A percentile compares a stretch with the other conserved stretches of the same genome.
These are phyloP conservation scores for Caranx ignobilis DNA, from an alignment of 2,113 vertebrate species.

Conservation along the genomic window DNA sequence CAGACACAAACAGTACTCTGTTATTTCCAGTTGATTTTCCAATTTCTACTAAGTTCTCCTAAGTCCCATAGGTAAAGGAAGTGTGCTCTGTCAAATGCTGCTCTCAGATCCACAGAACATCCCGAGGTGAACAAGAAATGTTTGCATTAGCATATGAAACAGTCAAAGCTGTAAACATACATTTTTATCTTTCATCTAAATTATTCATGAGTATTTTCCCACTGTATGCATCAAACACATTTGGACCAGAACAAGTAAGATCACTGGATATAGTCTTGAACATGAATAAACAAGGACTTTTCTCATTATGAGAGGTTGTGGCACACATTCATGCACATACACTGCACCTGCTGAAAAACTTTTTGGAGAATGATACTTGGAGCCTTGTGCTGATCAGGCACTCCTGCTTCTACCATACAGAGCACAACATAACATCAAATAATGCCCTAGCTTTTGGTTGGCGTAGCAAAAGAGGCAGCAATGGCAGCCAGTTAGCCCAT, in stretches of 20 bases:
- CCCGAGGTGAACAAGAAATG: constrained; percentile 65
- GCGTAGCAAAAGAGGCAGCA: background rate
- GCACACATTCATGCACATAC: background rate
- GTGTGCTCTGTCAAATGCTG: constrained; percentile 57
- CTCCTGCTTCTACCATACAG: constrained; percentile 12
- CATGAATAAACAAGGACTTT: constrained; percentile 59
- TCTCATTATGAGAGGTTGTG: constrained; percentile 25
- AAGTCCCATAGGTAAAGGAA: constrained; percentile 60
- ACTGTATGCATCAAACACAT: constrained; percentile 59
- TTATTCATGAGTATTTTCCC: constrained; percentile 74
- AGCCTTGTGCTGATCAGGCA: background rate
- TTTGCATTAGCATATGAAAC: constrained; percentile 77
- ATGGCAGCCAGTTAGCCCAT: background rate
- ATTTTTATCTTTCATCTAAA: constrained; percentile 77
- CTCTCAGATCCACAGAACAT: constrained; percentile 66
- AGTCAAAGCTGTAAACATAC: constrained; percentile 67
- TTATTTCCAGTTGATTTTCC: constrained; percentile 53
- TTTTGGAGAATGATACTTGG: constrained; percentile 17
- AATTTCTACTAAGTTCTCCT: constrained; percentile 35
- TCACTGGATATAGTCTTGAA: constrained; percentile 52
- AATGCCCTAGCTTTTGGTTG: constrained; percentile 7
- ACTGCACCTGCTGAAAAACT: constrained; percentile 22
- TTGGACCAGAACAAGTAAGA: constrained; percentile 53
- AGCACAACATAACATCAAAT: constrained; percentile 10
- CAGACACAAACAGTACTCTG: constrained; percentile 42